These are phyloP conservation scores for Dimorphilus gyrociliatus DNA, from an alignment of 2,888 invertebrate species.

Conservation along the genomic window DNA sequence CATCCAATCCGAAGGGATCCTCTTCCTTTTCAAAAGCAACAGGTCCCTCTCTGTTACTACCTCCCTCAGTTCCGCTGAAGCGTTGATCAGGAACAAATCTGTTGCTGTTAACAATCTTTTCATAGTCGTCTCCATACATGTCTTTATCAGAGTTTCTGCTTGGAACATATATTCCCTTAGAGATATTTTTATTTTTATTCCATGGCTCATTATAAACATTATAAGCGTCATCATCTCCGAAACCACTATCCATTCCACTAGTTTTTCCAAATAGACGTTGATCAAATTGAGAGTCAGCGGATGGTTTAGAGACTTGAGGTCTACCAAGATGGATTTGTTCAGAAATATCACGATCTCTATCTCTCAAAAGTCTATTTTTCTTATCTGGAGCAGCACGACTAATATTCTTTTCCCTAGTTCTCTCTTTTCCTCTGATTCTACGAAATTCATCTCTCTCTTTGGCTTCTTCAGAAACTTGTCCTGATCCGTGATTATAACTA, in stretches of 20 bases:
- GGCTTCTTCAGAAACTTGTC: conserved; percentile 45
- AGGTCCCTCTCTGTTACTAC: conserved; percentile 43
- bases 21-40: conserved; percentile 73
- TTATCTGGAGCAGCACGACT: conserved; percentile 87
- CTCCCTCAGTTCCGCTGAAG: conserved; percentile 73
- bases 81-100: conserved; percentile 93
- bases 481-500: conserved; percentile 16
- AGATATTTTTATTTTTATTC: conserved; percentile 71
- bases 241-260: conserved; percentile 69
- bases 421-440: conserved; percentile 71
- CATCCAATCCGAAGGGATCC: conserved; percentile 95
- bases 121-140: conserved; percentile 73
- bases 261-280: conserved; percentile 82
- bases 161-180: conserved; percentile 53
- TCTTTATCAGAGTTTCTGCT: conserved; percentile 68
- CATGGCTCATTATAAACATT: conserved; percentile 96
- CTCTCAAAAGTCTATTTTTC: conserved; percentile 49
- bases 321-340: conserved; percentile 94
- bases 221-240: conserved; percentile 81
- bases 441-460: conserved; percentile 47
- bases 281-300: conserved; percentile 63
- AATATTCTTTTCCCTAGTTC: conserved; percentile 79
- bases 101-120: conserved; percentile 68
- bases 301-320: conserved; percentile 59
- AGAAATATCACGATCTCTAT: conserved; percentile 80